phyloP scores from a whole-genome alignment of 2,888 invertebrate genomes.

The Phaedon cochleariae region DNA sequence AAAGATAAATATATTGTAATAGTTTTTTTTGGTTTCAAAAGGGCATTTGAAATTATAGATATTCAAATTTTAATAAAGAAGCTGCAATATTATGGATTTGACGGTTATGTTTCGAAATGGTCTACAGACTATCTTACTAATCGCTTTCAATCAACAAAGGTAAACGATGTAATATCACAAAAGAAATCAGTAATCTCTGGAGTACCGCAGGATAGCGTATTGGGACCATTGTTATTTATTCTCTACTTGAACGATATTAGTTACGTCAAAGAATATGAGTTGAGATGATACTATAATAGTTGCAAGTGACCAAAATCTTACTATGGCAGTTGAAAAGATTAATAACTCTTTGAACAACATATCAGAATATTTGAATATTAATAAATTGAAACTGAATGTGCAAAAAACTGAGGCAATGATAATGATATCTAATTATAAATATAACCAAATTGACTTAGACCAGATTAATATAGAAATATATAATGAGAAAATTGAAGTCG shows the following conservation, averaged over 20 bases:
- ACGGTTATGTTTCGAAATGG: background rate
- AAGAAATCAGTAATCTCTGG: background rate
- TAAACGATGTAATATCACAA: background rate
- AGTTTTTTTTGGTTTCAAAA: background rate
- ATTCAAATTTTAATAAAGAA: background rate
- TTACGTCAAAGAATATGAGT: slow-evolving; percentile 1
- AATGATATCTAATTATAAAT: background rate
- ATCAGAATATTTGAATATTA: background rate
- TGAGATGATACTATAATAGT: background rate
- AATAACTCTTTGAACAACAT: background rate
- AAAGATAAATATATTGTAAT: too few species aligned
- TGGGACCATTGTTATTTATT: background rate
- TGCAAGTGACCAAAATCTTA: background rate
- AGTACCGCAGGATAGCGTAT: slow-evolving; percentile 8
- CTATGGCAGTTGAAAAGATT: background rate
- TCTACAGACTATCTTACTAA: background rate
- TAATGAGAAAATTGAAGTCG: background rate
- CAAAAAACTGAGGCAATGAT: background rate
- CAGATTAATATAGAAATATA: background rate
- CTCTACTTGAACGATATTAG: slow-evolving; percentile 1
- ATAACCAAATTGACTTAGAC: background rate
- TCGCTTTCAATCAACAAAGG: background rate
- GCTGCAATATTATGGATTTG: background rate
- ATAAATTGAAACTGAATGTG: background rate
- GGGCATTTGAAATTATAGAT: background rate